phyloP scores from a whole-genome alignment of 2,113 vertebrate genomes.

The Phalacrocorax brasilianus region DNA sequence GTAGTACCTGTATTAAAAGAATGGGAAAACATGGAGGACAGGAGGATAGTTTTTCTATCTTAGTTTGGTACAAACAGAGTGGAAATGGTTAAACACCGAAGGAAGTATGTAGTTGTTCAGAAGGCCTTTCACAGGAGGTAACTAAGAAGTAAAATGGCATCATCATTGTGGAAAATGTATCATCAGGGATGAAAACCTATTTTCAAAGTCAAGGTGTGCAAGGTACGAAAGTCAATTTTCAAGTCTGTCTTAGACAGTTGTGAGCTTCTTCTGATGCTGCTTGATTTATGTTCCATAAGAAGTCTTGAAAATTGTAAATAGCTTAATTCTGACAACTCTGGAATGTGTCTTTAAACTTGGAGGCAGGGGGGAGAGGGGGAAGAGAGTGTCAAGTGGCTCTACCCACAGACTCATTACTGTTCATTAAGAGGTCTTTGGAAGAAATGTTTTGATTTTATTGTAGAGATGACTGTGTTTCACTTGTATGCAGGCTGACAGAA shows the following conservation, averaged over 20 bases:
- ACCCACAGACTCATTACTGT: not conserved
- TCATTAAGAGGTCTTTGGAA: not conserved
- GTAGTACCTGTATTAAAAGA: not conserved
- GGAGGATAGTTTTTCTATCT: not conserved
- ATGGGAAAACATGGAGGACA: not conserved
- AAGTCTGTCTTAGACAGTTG: not conserved
- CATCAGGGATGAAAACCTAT: not conserved
- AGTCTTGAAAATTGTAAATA: not conserved
- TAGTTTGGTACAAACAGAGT: not conserved
- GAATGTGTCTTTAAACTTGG: not conserved
- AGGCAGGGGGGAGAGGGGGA: not conserved
- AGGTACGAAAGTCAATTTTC: not conserved
- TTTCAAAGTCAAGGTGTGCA: not conserved
- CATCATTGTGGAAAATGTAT: not conserved
- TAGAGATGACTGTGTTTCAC: not conserved
- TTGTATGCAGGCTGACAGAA: not conserved
- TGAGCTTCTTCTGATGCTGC: not conserved
- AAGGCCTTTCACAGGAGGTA: not conserved
- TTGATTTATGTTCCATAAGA: not conserved
- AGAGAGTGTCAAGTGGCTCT: not conserved
- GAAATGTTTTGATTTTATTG: not conserved
- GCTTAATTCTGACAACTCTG: not conserved
- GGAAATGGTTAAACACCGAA: not conserved
- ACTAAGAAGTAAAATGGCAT: not conserved
- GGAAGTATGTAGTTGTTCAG: not conserved